Evolutionary conservation across 2,888 invertebrate species (phyloP).

Genomic region (Aethes cnicana): DNA sequence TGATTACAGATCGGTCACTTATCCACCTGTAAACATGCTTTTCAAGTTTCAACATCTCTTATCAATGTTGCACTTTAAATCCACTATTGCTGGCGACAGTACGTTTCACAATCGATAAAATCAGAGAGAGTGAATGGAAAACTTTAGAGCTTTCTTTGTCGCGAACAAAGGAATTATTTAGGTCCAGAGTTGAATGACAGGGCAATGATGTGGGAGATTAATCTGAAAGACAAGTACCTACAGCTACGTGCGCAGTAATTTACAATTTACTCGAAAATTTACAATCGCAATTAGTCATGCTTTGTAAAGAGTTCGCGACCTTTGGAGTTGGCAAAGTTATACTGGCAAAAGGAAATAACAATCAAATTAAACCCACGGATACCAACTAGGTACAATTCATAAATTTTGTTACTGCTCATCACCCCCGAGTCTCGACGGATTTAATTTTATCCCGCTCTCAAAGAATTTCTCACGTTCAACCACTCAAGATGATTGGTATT

Average conservation of each 20-base stretch:
- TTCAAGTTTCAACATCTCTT: conserved; percentile 1
- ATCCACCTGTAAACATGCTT: conserved; percentile 16
- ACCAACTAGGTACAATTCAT: too few species aligned
- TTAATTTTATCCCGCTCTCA: background rate
- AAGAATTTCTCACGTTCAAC: background rate
- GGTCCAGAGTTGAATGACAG: conserved; percentile 23
- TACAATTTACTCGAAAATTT: conserved; percentile 8
- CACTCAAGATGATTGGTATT: background rate
- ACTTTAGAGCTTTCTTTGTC: conserved; percentile 8
- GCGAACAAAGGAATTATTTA: conserved; percentile 22
- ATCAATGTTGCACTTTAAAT: conserved; percentile 8
- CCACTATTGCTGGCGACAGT: too few species aligned
- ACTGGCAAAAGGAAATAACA: background rate
- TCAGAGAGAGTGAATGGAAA: too few species aligned
- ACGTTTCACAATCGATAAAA: too few species aligned
- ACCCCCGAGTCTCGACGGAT: background rate
- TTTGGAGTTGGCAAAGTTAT: conserved; percentile 1
- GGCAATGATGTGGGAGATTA: conserved; percentile 19
- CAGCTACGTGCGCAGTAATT: background rate
- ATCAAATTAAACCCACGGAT: too few species aligned
- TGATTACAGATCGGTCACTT: conserved; percentile 3
- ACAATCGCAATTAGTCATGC: conserved; percentile 1
- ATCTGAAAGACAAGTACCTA: conserved; percentile 8
- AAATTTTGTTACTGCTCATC: too few species aligned
- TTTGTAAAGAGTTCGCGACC: conserved; percentile 7